Conservation (phyloP, 2,888 invertebrate genomes). For the Apodemia hepburni region DNA sequence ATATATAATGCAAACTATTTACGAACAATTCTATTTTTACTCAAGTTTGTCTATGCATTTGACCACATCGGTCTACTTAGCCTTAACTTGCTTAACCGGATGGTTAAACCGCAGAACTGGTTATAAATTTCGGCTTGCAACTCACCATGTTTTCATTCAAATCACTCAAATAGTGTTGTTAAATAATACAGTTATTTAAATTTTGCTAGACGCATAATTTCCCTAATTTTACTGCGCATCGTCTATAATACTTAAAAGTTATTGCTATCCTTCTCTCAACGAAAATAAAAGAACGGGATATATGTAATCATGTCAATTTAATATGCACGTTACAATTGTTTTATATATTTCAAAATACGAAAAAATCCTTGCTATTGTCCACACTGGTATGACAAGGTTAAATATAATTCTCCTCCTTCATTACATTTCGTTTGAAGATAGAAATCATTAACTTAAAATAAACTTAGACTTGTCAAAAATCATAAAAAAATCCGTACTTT, state of each 20-base stretch:
- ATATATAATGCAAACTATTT: conserved; percentile 5
- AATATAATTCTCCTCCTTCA: no score
- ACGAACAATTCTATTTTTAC: conserved; percentile 34
- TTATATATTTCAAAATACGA: no score
- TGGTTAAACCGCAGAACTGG: conserved; percentile 46
- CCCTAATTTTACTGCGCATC: background rate
- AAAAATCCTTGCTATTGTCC: no score
- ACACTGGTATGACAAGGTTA: no score
- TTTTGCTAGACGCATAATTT: conserved; percentile 2
- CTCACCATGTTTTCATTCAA: conserved; percentile 46
- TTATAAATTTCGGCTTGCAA: conserved; percentile 47
- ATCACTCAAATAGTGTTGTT: conserved; percentile 42
- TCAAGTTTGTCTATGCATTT: conserved; percentile 43
- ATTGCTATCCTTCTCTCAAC: background rate
- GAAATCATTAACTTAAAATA: no score
- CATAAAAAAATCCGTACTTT: no score
- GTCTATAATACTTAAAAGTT: background rate
- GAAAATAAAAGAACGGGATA: no score
- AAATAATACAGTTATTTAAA: conserved; percentile 11
- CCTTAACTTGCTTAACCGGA: conserved; percentile 40
- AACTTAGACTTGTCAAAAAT: no score
- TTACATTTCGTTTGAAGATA: no score
- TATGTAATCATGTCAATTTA: no score
- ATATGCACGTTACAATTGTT: no score
- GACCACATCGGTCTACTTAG: conserved; percentile 50